Conservation (phyloP, 2,113 vertebrate species). For the Colius striatus region DNA sequence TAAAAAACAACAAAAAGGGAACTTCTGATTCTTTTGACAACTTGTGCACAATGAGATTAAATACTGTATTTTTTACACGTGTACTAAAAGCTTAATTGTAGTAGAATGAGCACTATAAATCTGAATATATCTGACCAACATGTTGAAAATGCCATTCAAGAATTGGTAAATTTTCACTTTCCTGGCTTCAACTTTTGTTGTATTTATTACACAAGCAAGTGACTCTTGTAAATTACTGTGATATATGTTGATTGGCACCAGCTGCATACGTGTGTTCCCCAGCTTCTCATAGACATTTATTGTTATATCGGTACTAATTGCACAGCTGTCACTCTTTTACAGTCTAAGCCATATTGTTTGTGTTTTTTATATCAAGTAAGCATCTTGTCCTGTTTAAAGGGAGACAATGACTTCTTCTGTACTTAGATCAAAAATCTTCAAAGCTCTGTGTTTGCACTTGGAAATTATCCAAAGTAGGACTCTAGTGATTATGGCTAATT, state of each 20-base stretch:
- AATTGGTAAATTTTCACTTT: neutral
- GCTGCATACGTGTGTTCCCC: neutral
- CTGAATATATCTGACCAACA: neutral
- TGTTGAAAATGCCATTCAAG: neutral
- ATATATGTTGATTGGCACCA: neutral
- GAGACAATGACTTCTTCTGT: neutral
- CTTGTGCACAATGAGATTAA: neutral
- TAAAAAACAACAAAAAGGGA: neutral
- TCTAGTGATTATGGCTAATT: neutral
- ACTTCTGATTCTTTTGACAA: neutral
- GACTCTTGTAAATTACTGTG: neutral
- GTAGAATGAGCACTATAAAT: neutral
- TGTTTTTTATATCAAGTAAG: neutral
- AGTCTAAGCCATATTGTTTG: neutral
- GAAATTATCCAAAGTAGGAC: neutral
- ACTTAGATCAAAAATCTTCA: neutral
- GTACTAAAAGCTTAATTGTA: neutral
- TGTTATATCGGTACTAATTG: conserved; percentile 11
- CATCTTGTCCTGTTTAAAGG: neutral
- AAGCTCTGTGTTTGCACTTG: neutral
- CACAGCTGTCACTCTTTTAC: conserved; percentile 41
- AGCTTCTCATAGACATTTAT: neutral
- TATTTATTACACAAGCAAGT: neutral
- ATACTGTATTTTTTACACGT: neutral
- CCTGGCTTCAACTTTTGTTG: neutral